Conservation (phyloP, 2,797 vertebrate genomes). For the Thripadectes ignobilis region DNA sequence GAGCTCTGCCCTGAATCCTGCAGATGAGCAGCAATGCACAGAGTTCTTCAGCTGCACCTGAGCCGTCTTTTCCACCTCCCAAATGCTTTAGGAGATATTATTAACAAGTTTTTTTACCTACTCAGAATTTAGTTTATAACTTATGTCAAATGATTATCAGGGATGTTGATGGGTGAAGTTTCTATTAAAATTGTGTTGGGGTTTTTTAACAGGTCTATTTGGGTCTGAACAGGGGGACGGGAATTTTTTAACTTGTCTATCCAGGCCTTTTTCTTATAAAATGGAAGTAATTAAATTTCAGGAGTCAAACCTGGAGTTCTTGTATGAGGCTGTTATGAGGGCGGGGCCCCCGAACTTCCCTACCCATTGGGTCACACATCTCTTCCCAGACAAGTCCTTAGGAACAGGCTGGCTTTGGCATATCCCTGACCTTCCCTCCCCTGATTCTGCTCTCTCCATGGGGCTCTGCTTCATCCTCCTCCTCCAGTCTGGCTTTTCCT, state of each 20-base stretch:
- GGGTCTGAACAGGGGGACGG: background rate
- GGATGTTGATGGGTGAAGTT: background rate
- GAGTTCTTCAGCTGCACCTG: background rate
- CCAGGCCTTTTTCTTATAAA: background rate
- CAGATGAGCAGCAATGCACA: fast-evolving
- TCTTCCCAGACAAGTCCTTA: background rate
- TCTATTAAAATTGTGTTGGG: background rate
- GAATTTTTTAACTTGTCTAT: background rate
- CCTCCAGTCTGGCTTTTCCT: background rate
- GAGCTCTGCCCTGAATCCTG: background rate
- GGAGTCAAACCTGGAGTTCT: background rate
- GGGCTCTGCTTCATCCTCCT: background rate
- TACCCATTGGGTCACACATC: too few species aligned
- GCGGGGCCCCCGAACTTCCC: fast-evolving
- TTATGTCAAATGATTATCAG: background rate
- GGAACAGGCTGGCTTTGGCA: background rate
- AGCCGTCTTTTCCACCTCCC: background rate
- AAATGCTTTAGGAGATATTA: background rate
- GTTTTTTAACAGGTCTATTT: background rate
- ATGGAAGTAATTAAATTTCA: background rate
- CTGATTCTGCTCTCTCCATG: background rate
- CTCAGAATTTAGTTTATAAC: background rate
- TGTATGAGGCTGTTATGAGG: background rate
- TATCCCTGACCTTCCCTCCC: fast-evolving
- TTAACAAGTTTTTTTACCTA: background rate